phyloP scores from a whole-genome alignment of 1,140 invertebrate genomes.

The Vollenhovia emeryi region DNA sequence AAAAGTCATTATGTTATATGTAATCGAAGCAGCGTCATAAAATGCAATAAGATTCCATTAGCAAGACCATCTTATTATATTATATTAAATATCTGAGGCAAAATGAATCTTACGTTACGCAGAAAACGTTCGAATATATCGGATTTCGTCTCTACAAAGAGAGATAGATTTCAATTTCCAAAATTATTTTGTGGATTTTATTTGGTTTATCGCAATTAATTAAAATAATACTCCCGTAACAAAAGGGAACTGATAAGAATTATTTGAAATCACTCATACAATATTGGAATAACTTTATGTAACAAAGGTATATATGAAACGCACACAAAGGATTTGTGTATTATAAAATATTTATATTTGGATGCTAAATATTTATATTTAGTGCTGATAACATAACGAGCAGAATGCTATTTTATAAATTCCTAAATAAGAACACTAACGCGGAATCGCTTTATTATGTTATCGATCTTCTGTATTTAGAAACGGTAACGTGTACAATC shows the following conservation, averaged over 20 bases:
- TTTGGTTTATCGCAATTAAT: not conserved
- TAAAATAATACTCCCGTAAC: not conserved
- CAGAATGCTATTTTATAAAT: slow-evolving; percentile 9
- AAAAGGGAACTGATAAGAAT: not conserved
- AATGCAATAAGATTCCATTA: not conserved
- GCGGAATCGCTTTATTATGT: slow-evolving; percentile 33
- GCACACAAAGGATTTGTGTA: not conserved
- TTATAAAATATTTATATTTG: not conserved
- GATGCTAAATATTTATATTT: not conserved
- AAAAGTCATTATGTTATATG: not conserved
- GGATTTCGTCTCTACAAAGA: not conserved
- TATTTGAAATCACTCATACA: not conserved
- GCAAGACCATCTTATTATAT: not conserved
- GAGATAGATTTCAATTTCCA: not conserved
- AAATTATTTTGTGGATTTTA: not conserved
- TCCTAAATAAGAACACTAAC: not conserved
- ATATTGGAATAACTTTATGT: not conserved
- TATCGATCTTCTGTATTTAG: slow-evolving; percentile 33
- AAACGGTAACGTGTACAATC: not conserved
- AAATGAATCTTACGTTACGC: not conserved
- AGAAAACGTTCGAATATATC: not conserved
- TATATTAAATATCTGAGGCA: not conserved
- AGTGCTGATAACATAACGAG: not conserved
- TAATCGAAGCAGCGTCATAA: not conserved
- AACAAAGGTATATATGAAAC: not conserved